phyloP scores from a whole-genome alignment of 2,113 vertebrate species.

The Chelonoidis abingdonii region DNA sequence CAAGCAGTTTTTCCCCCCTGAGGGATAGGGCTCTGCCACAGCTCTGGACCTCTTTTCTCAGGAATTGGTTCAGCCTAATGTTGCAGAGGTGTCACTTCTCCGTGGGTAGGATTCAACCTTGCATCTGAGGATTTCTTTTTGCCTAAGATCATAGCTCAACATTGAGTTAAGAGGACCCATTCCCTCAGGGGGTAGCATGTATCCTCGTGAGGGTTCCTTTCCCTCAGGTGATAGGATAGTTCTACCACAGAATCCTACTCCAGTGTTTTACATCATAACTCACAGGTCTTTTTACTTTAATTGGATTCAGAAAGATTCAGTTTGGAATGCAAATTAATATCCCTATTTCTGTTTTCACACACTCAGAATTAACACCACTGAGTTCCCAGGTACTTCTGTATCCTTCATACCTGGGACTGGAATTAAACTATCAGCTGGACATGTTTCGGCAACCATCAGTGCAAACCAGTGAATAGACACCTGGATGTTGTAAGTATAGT shows the following conservation, averaged over 20 bases:
- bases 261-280: background rate
- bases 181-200: background rate
- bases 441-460: slow-evolving; percentile 61
- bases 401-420: slow-evolving; percentile 70
- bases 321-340: background rate
- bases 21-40: background rate
- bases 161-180: background rate
- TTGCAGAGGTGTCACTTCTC: background rate
- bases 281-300: background rate
- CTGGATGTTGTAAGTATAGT: slow-evolving; percentile 70
- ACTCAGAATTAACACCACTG: slow-evolving; percentile 69
- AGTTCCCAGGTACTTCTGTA: slow-evolving; percentile 72
- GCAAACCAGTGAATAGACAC: slow-evolving; percentile 61
- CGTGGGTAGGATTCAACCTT: background rate
- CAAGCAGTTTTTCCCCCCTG: background rate
- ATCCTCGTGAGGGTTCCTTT: background rate
- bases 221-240: background rate
- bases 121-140: slow-evolving; percentile 5
- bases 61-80: background rate
- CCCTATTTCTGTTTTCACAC: slow-evolving; percentile 52
- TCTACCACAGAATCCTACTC: background rate
- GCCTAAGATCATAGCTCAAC: background rate
- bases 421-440: slow-evolving; percentile 59
- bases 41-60: background rate
- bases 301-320: background rate